Base-by-base conservation (phyloP, 2,888 invertebrate species). In the Limnephilus marmoratus region DNA sequence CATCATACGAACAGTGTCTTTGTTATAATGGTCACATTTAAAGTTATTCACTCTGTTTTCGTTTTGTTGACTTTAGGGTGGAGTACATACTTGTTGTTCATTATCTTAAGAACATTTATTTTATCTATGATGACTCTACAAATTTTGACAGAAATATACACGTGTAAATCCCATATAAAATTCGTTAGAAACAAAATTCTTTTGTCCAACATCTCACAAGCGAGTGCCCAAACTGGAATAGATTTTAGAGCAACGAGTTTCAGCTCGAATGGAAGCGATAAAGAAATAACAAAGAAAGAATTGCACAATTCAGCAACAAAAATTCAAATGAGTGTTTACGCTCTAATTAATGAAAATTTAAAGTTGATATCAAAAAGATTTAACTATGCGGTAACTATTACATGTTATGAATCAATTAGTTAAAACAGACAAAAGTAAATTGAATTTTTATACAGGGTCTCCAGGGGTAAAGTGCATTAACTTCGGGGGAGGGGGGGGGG, bases 301-400 rank as follows among this genome's bases (percentile, higher is more conserved):
- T 15, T 18, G 5, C 18, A 18, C 15, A 53, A 53, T 53, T 53
- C 53, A 53, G 53, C 53, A 18, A 83, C 24, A 85, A 37, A 85
- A 85, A 24, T 24, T 34, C 18, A 34, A 37, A 85, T 37, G 86
- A 86, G 49, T 49, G 29, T 49, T 13, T 49, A 86, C n/a, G 13
- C 29, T n/a, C 12, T 86, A 15, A 29, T 86, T 9, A 12, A 41
- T 29, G 86, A 86, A 49, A 49, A 49, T 45, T 29, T 86, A n/a
- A 41, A 49, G 45, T 86, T 49, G n/a, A 86, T 86, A n/a, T 31
- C 86, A 41, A 86, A 45, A 29, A 7, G 49, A 24, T 86, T 82
- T 18, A 82, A 29, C 15, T 82, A 31, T 1, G 82, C 34, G 31
- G 82, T 82, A 82, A 31, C 2, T 18, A 18, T 53, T n/a, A 18